Evolutionary conservation across 2,888 invertebrate species (phyloP), one percentile per base, ranked within the genome.

Genomic region (Thereva nobilitata): DNA sequence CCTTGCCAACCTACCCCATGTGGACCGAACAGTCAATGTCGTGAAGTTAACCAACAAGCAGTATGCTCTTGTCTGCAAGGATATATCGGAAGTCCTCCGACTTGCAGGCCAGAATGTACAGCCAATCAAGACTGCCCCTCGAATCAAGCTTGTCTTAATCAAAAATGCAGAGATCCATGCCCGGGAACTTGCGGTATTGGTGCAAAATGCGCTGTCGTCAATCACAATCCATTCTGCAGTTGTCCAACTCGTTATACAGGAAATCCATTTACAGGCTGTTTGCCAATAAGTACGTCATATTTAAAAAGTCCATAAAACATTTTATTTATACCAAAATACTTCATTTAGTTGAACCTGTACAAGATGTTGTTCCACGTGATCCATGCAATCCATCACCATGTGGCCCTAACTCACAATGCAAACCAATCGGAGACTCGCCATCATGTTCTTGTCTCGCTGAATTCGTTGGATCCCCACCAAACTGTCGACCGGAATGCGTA

Each of bases 151-250:
- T 91, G 91, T 74, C 87, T 89, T 68, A 87, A 86, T 73, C 84
- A 86, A 75, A 89, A 88, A 82, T 91, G 90, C 75, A 84, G 84
- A 76, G 88, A 91, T 77, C 90, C 91, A 41, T 91, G 90, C 71
- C 86, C 86, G 3, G 89, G 90, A 44, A 87, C 89, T 6, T 91
- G 91, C 75, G 91, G 90, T 37, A 79, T 86, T 54, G 85, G 85
- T 73, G 90, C 91, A 3, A 75, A 85, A 50, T 91, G 91, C 74
- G 85, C 84, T 71, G 89, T 90, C 9, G 84, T 87, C 35, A 89
- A 89, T 73, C 91, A 91, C 76, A 87, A 85, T 72, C 90, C 91
- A 44, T 86, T 87, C 76, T 90, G 91, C 74, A 85, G 84, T 42
- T 90, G 90, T 75, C 85, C 86, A 4, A 78, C 83, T 5, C 84